Conservation (phyloP, 2,888 invertebrate genomes). For the Dione juno region DNA sequence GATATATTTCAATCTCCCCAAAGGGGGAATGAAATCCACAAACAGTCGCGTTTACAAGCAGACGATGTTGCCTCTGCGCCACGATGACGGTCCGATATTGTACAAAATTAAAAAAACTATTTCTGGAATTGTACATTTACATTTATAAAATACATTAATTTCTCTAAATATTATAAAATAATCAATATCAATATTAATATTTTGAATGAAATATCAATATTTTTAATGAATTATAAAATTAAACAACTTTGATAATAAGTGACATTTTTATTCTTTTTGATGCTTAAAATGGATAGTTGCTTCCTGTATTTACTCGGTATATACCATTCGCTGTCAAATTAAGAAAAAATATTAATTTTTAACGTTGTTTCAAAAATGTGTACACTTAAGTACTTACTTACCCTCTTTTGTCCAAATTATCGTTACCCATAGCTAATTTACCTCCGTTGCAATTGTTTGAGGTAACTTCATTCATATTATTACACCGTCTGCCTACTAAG, state of each 20-base stretch:
- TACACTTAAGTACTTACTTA: not conserved
- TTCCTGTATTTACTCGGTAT: slow-evolving; percentile 61
- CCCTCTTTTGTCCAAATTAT: not conserved
- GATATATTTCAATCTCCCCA: no score
- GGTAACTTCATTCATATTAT: slow-evolving; percentile 28
- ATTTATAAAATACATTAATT: no score
- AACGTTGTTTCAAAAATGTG: no score
- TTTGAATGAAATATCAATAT: no score
- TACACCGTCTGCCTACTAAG: not conserved
- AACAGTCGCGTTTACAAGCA: no score
- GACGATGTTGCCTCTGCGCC: no score
- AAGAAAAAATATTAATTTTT: slow-evolving; percentile 45
- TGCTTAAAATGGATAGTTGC: slow-evolving; percentile 35
- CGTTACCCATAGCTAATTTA: not conserved
- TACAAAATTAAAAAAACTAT: no score
- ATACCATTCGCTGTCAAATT: slow-evolving; percentile 60
- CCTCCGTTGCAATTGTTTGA: not conserved
- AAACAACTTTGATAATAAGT: not conserved
- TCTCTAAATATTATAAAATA: no score
- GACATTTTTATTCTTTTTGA: not conserved
- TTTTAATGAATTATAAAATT: not conserved
- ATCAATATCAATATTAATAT: no score
- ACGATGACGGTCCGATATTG: no score
- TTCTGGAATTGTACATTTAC: no score
- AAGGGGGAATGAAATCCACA: no score